Base-by-base conservation (phyloP, 2,888 invertebrate genomes). In the Luffia ferchaultella region DNA sequence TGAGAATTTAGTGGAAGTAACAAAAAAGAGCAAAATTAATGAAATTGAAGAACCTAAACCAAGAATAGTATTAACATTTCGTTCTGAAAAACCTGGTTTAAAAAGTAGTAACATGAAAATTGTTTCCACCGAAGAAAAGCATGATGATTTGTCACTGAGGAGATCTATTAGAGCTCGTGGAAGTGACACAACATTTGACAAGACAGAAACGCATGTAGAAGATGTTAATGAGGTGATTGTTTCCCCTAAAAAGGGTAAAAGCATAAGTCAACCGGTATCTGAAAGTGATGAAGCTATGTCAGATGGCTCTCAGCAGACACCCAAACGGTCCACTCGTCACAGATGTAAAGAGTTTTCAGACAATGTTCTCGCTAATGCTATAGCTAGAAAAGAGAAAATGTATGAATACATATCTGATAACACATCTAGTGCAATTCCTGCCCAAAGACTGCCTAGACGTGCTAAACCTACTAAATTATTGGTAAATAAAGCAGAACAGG, bases 381-480 rank as follows among this genome's bases (percentile, higher is more conserved):
- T 91, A 60, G 90, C 90, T 1, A 80, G 90, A 15, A 91, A 91
- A 64, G 90, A 91, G 64, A 91, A 90, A 58, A 30, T 30, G 30
- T 30, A 30, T 30, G 30, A 30, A 7, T 30, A 30, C 30, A 30
- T 30, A 15, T 88, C 88, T 0, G 90, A 89, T 59, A 87, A 87
- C 59, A 85, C 86, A 58, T 63, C 76, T 2, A 62, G 57, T 44
- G 70, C 77, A 55, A 69, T 73, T 15, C 55, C 73, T 2, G 63
- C 70, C 1, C 73, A 73, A 50, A 60, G 80, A 16, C 55, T 72
- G 7, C 76, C 77, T 1, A 78, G 89, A 2, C 83, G 88, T 50
- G 86, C 90, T 49, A 90, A 90, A 63, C 89, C 89, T 5, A 90
- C 90, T 2, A 90, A 90, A 67, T 86, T 89, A 45, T 70, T 90